phyloP scores from a whole-genome alignment of 2,113 vertebrate species.

The Zapornia atra region DNA sequence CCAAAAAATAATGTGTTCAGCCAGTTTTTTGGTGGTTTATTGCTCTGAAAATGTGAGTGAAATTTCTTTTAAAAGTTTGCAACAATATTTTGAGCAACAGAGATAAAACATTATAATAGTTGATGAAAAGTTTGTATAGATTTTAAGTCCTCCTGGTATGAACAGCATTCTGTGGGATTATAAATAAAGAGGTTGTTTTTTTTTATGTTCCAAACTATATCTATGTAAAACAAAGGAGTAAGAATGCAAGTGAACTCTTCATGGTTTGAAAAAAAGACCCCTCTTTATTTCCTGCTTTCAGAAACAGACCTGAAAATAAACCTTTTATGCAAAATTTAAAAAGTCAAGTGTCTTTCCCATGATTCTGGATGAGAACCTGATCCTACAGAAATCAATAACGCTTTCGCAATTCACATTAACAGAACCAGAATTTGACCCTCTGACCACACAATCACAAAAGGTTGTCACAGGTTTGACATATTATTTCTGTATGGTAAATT shows the following conservation, averaged over 20 bases:
- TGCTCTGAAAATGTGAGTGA: background rate
- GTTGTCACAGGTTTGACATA: background rate
- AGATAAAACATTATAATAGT: background rate
- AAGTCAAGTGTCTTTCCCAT: background rate
- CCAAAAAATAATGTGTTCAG: background rate
- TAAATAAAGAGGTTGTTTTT: background rate
- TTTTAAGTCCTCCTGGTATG: background rate
- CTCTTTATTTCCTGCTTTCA: slow-evolving; percentile 8
- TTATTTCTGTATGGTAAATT: background rate
- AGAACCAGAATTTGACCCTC: background rate
- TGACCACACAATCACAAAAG: background rate
- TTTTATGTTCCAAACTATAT: slow-evolving; percentile 11
- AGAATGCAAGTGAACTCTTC: background rate
- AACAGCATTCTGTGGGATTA: background rate
- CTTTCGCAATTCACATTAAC: background rate
- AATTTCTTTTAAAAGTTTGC: background rate
- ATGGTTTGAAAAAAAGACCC: background rate
- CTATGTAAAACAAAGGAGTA: slow-evolving; percentile 17
- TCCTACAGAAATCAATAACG: background rate
- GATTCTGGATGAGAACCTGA: background rate
- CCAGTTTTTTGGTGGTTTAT: background rate
- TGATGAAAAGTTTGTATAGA: background rate
- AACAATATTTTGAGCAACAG: background rate
- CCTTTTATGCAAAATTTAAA: background rate
- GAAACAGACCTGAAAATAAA: background rate